Evolutionary conservation across 92 coral and sea anemone genomes (phyloP), one percentile per base, ranked within the genome.

Genomic region (Virgularia gustaviana): DNA sequence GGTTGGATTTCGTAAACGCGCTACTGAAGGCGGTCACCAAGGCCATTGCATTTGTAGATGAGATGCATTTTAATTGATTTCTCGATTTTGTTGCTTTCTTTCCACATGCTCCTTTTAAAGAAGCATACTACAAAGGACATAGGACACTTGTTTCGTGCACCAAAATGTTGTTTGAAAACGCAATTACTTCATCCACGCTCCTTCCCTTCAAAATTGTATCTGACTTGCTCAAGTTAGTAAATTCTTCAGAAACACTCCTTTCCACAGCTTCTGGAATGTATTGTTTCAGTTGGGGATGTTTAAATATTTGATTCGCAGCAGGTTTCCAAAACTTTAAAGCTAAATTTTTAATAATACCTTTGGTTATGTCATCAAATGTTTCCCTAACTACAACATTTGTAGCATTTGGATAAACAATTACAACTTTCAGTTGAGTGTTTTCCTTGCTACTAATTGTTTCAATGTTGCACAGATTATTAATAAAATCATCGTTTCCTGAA

Each of bases 91-190:
- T 16, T 20, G 28, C 47, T 13, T 64, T 67, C 9, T 65, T 49
- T 22, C 84, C 83, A 64, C 73, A 61, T 41, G 85, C 89, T 44
- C 85, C 85, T 22, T 56, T 72, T 28, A 80, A 12, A 9, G 68
- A 45, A n/a, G 85, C 51, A 70, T 81, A 58, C 90, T 82, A 86
- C 6, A 72, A 45, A 6, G 85, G 86, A 23, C 83, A 75, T 10
- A 25, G 47, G 18, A 86, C 74, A 18, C 79, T 43, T 0, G 74
- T 25, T 70, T 81, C 82, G 38, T 81, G 70, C 2, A 74, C 20
- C 4, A 77, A 60, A 7, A 63, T 4, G 15, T 73, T 78, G 65
- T 81, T 81, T 36, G 73, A 60, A 53, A 86, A 86, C 12, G 85
- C 81, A 61, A 72, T 77, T 10, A 86, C 36, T 27, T 86, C 90